Evolutionary conservation across 2,113 vertebrate species (phyloP).

Genomic region (Hemibates koningsi): DNA sequence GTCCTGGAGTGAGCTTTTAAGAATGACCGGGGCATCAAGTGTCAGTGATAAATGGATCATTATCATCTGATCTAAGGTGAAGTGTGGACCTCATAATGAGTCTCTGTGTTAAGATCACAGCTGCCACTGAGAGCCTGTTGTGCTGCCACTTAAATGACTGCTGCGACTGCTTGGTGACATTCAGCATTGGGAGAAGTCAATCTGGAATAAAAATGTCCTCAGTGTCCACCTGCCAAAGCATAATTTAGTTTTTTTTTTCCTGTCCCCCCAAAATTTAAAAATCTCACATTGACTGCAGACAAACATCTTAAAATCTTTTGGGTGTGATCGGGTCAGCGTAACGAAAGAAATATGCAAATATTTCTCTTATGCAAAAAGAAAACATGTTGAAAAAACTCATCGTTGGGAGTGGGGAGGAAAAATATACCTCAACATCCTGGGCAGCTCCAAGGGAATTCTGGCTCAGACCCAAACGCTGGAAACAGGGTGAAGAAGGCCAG

Average conservation of each 20-base stretch:
- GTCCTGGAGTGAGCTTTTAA: conserved; percentile 58
- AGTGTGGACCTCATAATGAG: conserved; percentile 63
- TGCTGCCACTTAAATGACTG: background rate
- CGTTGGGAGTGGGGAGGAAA: conserved; percentile 45
- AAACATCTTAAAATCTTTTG: background rate
- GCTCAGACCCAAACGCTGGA: conserved; percentile 39
- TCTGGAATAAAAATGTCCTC: background rate
- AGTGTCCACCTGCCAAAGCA: background rate
- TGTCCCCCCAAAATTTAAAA: fast-evolving
- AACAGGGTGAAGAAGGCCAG: conserved; percentile 47
- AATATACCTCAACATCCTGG: conserved; percentile 64
- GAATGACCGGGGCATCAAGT: conserved; percentile 48
- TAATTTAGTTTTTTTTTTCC: fast-evolving
- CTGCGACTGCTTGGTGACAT: background rate
- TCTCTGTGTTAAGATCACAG: conserved; percentile 17
- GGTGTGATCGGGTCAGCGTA: conserved; percentile 3
- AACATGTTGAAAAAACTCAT: conserved; percentile 50
- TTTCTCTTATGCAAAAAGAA: conserved; percentile 45
- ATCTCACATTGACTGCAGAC: background rate
- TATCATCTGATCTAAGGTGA: conserved; percentile 62
- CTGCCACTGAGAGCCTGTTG: background rate
- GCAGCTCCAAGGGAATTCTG: conserved; percentile 52
- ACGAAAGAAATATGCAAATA: conserved; percentile 31
- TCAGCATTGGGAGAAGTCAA: background rate
- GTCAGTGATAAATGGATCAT: conserved; percentile 67